Base-by-base conservation (phyloP, 2,888 invertebrate species). In the Villa cingulata region DNA sequence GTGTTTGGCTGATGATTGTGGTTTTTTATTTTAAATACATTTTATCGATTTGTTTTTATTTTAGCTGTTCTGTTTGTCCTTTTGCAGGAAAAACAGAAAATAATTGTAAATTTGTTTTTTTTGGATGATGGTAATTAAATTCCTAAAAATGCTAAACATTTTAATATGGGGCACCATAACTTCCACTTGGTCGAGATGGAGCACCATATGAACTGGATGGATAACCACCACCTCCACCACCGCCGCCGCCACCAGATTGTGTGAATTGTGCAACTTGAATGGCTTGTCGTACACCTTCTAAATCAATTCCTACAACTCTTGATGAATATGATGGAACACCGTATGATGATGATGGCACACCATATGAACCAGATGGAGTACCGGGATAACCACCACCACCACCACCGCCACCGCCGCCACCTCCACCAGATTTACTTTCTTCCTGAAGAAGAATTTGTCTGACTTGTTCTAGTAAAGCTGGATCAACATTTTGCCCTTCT, bases 221-320 rank as follows among this genome's bases (percentile, higher is more conserved):
- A 53, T 71, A 77, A 51, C 72, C 70, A 48, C 66, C 64, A 48
- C 58, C 64, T 41, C 70, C 68, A 49, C 66, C 65, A 46, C 62
- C 65, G 39, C 70, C 69, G 51, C 75, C 76, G 58, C 76, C 71
- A 66, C 72, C 72, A 54, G 74, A 68, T 71, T 86, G 86, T 57
- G 82, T 77, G 75, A 81, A 87, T 62, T 88, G 86, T 39, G 88
- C 88, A 54, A 88, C 87, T 67, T 88, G 87, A 70, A 88, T 83
- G 58, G 86, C 87, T 60, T 86, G 87, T 61, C 85, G 83, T 61
- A 87, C 83, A 54, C 84, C 86, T 60, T 87, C 88, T 54, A 88
- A 80, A 70, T 86, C 82, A 69, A 88, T 81, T 56, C 87, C 88
- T 56, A 86, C 85, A 48, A 88, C 86, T 58, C 82, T 77, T 55